Evolutionary conservation across 2,797 vertebrate genomes (phyloP).

Genomic region (Melanotaenia boesemani): DNA sequence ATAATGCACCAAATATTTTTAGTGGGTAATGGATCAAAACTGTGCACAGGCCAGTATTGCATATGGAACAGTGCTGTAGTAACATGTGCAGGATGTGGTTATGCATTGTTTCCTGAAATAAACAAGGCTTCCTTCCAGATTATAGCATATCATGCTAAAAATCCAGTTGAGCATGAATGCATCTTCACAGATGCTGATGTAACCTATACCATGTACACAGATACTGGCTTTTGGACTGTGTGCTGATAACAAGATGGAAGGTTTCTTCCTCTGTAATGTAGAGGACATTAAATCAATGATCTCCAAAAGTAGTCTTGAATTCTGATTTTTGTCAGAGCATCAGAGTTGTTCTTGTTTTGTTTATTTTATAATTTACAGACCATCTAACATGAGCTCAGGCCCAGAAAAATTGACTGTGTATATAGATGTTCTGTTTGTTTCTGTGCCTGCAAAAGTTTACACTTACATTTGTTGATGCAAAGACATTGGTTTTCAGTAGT

Average conservation of each 20-base stretch:
- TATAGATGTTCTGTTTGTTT: too few relatives aligned
- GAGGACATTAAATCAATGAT: not conserved
- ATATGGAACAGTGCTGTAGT: not conserved
- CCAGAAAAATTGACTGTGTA: too few relatives aligned
- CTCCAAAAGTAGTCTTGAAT: not conserved
- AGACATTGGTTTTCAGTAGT: too few relatives aligned
- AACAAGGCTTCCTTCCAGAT: not conserved
- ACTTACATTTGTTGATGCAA: too few relatives aligned
- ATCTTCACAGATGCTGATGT: not conserved
- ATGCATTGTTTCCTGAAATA: not conserved
- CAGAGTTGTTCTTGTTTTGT: too few relatives aligned
- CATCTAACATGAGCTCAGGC: too few relatives aligned
- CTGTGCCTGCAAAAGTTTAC: too few relatives aligned
- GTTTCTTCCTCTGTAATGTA: not conserved
- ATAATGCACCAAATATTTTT: not conserved
- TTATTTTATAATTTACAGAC: too few relatives aligned
- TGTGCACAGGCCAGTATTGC: not conserved
- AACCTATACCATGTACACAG: not conserved
- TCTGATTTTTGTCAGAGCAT: too few relatives aligned
- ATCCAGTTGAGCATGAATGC: not conserved
- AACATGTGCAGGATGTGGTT: not conserved
- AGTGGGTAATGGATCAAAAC: not conserved
- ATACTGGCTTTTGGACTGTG: not conserved
- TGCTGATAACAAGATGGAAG: not conserved
- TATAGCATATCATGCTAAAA: not conserved